phyloP scores from a whole-genome alignment of 1,140 invertebrate species.

The Eriocheir sinensis region DNA sequence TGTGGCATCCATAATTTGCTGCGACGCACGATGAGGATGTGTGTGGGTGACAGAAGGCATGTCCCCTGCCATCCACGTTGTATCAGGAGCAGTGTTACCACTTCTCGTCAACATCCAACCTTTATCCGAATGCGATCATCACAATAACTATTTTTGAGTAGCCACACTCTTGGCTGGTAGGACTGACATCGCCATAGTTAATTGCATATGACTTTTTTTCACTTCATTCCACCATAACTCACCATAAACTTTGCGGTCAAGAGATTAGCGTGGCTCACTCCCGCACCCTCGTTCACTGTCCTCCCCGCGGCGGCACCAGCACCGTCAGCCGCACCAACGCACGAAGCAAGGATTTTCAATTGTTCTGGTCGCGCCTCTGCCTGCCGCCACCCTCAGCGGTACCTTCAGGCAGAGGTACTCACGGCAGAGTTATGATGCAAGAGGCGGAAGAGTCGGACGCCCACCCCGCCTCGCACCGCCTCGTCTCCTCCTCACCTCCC shows the following conservation, averaged over 20 bases:
- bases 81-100: background rate
- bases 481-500: background rate
- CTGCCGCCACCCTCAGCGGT: background rate
- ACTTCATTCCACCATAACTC: no score
- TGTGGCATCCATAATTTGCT: background rate
- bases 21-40: background rate
- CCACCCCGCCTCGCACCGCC: conserved; percentile 19
- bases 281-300: background rate
- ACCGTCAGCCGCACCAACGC: background rate
- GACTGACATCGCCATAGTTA: background rate
- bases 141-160: no score
- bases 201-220: no score
- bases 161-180: background rate
- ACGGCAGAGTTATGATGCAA: conserved; percentile 9
- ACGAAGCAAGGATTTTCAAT: background rate
- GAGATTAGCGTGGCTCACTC: background rate
- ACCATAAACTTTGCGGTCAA: no score
- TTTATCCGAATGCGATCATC: no score
- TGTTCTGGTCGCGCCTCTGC: background rate
- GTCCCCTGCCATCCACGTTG: background rate
- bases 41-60: background rate
- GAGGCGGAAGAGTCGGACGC: background rate
- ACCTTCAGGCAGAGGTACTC: background rate
- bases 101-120: background rate
- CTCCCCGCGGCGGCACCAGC: background rate